phyloP scores from a whole-genome alignment of 1,140 invertebrate species.

The Zophobas morio region DNA sequence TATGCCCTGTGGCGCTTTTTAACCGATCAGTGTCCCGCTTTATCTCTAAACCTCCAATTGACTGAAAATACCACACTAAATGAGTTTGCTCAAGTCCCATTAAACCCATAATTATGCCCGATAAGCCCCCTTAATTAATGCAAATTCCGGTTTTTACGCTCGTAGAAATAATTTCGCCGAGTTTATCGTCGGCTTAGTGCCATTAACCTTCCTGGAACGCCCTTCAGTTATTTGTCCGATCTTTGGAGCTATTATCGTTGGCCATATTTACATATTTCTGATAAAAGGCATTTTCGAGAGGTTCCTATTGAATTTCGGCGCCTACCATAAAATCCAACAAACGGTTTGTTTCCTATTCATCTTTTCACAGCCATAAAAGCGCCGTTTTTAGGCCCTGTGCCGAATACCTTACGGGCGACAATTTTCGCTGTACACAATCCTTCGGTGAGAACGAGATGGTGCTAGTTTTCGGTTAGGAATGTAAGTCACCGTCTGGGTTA shows the following conservation, averaged over 20 bases:
- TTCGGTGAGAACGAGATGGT: no score
- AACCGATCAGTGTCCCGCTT: no score
- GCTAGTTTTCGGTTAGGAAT: no score
- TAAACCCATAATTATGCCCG: neutral
- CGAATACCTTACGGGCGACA: no score
- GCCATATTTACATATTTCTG: constrained; percentile 5
- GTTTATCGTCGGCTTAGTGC: neutral
- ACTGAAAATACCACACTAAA: neutral
- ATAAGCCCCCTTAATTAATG: neutral
- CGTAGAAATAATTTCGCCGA: constrained; percentile 4
- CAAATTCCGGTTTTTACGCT: constrained; percentile 4
- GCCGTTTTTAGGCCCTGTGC: no score
- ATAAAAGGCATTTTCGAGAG: constrained; percentile 13
- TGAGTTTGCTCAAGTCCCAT: neutral
- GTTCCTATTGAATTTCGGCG: constrained; percentile 1
- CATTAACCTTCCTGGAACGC: constrained; percentile 17
- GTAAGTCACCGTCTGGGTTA: no score
- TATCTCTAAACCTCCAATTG: no score
- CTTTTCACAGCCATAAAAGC: neutral
- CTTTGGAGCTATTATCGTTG: constrained; percentile 25
- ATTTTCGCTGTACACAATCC: no score
- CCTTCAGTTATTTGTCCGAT: constrained; percentile 24
- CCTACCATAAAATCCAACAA: neutral
- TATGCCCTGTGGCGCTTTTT: no score
- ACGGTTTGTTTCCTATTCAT: no score